Evolutionary conservation across 2,888 invertebrate species (phyloP).

Genomic region (Chrysolina americana): DNA sequence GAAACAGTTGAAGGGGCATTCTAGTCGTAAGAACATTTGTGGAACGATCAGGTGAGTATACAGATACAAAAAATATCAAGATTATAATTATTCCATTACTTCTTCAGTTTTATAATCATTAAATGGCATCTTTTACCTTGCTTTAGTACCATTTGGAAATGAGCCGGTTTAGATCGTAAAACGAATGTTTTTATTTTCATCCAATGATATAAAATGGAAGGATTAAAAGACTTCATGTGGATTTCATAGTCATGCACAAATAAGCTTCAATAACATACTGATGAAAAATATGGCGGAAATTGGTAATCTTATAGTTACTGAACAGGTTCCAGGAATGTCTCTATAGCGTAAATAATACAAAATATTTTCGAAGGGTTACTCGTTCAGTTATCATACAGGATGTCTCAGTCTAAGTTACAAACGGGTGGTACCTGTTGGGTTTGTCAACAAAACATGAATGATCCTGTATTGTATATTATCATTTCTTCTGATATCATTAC

Average conservation of each 20-base stretch:
- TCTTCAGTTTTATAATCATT: constrained; percentile 19
- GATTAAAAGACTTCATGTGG: not conserved
- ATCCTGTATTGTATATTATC: no score
- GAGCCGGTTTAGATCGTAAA: not conserved
- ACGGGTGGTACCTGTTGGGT: no score
- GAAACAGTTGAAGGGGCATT: no score
- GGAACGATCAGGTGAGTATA: no score
- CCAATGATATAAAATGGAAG: not conserved
- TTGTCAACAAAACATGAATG: no score
- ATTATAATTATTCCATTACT: constrained; percentile 19
- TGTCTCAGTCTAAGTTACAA: not conserved
- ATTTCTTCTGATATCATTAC: no score
- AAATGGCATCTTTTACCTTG: constrained; percentile 19
- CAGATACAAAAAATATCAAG: no score
- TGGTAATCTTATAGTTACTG: no score
- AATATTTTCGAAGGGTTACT: not conserved
- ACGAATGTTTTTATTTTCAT: constrained; percentile 14
- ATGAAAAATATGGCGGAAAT: not conserved
- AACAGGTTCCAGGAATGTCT: not conserved
- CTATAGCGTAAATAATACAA: not conserved
- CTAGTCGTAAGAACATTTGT: no score
- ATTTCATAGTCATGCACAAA: not conserved
- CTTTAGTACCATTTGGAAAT: constrained; percentile 3
- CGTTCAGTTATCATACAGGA: not conserved
- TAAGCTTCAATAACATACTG: not conserved